These are phyloP conservation scores for Drosophila falleni DNA, from an alignment of 2,888 invertebrate genomes.

Conservation along the genomic window DNA sequence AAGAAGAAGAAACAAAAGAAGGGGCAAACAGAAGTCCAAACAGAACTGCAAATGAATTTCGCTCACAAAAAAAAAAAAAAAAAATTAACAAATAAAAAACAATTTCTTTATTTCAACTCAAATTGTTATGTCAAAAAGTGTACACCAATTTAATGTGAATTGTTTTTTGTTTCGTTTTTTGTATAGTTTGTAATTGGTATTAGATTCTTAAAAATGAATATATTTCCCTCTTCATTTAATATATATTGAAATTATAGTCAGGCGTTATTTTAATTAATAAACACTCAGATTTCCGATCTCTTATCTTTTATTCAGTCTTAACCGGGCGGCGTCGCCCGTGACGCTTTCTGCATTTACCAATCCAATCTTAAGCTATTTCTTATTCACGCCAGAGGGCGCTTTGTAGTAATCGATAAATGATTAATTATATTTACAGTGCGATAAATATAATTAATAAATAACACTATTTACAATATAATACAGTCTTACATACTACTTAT, in stretches of 20 bases:
- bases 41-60: constrained; percentile 24
- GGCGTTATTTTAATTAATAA: no score
- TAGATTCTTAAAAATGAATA: neutral
- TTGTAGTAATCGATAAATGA: no score
- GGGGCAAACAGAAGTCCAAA: neutral
- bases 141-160: constrained; percentile 2
- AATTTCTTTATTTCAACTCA: constrained; percentile 16
- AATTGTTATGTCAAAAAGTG: constrained; percentile 22
- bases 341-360: no score
- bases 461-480: no score
- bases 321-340: no score
- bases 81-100: neutral
- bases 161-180: neutral
- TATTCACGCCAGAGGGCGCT: no score
- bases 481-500: no score
- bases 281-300: no score
- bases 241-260: neutral
- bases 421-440: no score
- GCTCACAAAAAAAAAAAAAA: neutral
- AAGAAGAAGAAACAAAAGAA: neutral
- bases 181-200: neutral
- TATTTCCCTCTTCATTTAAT: neutral
- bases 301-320: no score
- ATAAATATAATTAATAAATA: no score
- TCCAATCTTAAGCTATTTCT: no score